phyloP scores from a whole-genome alignment of 2,113 vertebrate genomes.

The Triplophysa rosa region DNA sequence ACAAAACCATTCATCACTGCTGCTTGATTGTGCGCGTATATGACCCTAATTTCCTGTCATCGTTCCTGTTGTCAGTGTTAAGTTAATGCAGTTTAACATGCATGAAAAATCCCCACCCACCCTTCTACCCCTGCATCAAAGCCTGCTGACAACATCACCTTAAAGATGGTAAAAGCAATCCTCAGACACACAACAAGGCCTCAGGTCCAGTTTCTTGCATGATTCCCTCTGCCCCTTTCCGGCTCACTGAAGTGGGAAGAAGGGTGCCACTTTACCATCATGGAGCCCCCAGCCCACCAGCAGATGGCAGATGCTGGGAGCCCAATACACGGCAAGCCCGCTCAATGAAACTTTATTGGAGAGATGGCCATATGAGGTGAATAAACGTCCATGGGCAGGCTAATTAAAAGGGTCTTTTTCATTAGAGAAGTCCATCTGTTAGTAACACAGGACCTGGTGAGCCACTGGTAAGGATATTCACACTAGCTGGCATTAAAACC shows the following conservation, averaged over 20 bases:
- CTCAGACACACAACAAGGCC: conserved; percentile 51
- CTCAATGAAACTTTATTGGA: conserved; percentile 79
- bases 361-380: conserved; percentile 70
- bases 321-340: conserved; percentile 70
- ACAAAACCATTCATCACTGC: neutral
- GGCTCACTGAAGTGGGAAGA: conserved; percentile 77
- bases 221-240: conserved; percentile 71
- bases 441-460: conserved; percentile 71
- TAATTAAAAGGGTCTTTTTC: conserved; percentile 86
- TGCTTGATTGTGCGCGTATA: neutral
- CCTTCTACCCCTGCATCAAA: conserved; percentile 18
- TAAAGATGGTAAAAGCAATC: conserved; percentile 48
- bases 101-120: conserved; percentile 40
- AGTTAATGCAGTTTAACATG: conserved; percentile 13
- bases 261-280: conserved; percentile 66
- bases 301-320: conserved; percentile 87
- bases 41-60: neutral
- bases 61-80: conserved; percentile 27
- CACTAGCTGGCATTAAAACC: conserved; percentile 47
- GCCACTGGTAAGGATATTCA: conserved; percentile 62
- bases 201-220: conserved; percentile 46
- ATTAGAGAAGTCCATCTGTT: conserved; percentile 85
- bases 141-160: conserved; percentile 27
- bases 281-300: conserved; percentile 79
- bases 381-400: conserved; percentile 82